These are phyloP conservation scores for Sinonovacula constricta DNA, from an alignment of 1,140 invertebrate species.

Conservation along the genomic window DNA sequence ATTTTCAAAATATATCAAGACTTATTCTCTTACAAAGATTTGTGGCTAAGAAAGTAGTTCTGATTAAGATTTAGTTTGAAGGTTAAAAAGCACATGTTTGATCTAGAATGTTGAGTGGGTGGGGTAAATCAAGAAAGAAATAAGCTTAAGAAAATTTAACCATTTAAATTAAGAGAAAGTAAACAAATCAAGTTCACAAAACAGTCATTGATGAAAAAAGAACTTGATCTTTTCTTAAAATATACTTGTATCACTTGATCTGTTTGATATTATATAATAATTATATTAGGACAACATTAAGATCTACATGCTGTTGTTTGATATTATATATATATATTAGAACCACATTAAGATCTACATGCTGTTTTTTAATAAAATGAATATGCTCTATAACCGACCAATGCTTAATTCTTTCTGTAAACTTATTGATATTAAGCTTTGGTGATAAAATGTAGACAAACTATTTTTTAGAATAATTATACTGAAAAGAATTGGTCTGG, in stretches of 20 bases:
- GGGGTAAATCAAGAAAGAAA: background rate
- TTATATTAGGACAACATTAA: no score
- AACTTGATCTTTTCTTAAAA: background rate
- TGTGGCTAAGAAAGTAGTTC: no score
- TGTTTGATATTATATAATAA: background rate
- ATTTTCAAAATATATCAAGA: background rate
- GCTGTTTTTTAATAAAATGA: background rate
- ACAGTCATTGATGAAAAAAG: background rate
- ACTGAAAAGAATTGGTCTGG: no score
- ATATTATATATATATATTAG: background rate
- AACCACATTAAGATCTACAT: no score
- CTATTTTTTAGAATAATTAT: no score
- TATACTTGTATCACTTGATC: background rate
- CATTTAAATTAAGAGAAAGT: background rate
- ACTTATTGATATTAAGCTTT: no score
- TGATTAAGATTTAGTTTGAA: background rate
- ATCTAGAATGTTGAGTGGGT: background rate
- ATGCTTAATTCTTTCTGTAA: no score
- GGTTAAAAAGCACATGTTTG: conserved; percentile 12
- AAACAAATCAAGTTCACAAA: background rate
- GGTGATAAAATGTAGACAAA: no score
- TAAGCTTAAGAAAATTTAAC: background rate
- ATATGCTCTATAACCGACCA: no score
- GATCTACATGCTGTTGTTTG: background rate
- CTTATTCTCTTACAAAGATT: no score